These are phyloP conservation scores for Spinibarbus caldwelli DNA, from an alignment of 2,797 vertebrate genomes.

Conservation along the genomic window DNA sequence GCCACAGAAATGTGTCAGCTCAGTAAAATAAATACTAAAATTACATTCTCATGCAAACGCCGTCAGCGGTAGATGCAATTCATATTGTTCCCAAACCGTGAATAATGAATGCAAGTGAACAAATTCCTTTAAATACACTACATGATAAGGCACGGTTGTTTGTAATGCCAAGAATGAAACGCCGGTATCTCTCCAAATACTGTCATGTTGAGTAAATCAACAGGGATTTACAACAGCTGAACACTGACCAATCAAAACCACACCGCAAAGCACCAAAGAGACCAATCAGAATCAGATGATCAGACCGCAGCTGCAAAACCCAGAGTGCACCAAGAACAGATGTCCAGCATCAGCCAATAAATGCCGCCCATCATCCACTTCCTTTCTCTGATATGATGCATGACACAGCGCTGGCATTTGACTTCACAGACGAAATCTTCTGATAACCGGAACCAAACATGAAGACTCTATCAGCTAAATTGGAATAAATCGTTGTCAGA, in stretches of 20 bases:
- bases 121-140: slow-evolving; percentile 35
- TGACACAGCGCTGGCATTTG: slow-evolving; percentile 37
- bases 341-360: background rate
- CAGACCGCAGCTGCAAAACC: no score
- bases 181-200: slow-evolving; percentile 21
- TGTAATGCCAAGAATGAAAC: background rate
- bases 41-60: slow-evolving; percentile 13
- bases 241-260: slow-evolving; percentile 37
- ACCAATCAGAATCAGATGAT: slow-evolving; percentile 14
- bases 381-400: slow-evolving; percentile 19
- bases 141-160: background rate
- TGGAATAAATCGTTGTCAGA: slow-evolving; percentile 3
- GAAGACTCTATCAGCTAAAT: slow-evolving; percentile 27
- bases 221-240: slow-evolving; percentile 31
- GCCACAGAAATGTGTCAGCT: slow-evolving; percentile 27
- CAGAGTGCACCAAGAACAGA: background rate
- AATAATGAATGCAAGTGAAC: slow-evolving; percentile 38
- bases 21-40: background rate
- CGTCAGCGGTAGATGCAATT: slow-evolving; percentile 1
- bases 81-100: background rate
- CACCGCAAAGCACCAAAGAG: slow-evolving; percentile 26
- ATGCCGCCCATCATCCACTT: background rate
- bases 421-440: slow-evolving; percentile 7
- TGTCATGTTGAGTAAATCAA: slow-evolving; percentile 22
- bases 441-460: slow-evolving; percentile 22